These are phyloP conservation scores for Sinocyclocheilus anshuiensis DNA, from an alignment of 2,113 vertebrate genomes.

Conservation along the genomic window DNA sequence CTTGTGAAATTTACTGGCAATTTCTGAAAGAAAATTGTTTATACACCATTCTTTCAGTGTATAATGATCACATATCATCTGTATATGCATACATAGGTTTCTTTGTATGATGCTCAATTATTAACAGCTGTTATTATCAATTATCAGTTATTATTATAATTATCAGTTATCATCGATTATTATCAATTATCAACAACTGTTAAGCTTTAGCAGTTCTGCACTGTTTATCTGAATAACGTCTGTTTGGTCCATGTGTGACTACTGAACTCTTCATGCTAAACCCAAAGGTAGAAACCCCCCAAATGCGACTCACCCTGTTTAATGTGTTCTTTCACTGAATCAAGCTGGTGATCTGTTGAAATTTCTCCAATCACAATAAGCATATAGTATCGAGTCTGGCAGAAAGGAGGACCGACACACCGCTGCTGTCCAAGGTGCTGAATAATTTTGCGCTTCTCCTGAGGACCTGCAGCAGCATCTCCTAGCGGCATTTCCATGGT, in stretches of 20 bases:
- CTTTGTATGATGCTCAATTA: not conserved
- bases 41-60: too few species aligned
- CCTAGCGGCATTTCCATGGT: conserved; percentile 81
- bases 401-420: conserved; percentile 53
- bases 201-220: not conserved
- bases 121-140: too few species aligned
- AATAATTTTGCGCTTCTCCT: conserved; percentile 54
- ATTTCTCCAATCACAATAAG: conserved; percentile 88
- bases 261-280: not conserved
- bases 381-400: conserved; percentile 74
- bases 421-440: conserved; percentile 69
- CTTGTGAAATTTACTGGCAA: too few species aligned
- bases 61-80: not conserved
- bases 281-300: not conserved
- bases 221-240: too few species aligned
- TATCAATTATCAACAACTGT: too few species aligned
- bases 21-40: too few species aligned
- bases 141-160: too few species aligned
- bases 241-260: not conserved
- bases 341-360: conserved; percentile 78
- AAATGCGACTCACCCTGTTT: conserved; percentile 78
- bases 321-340: conserved; percentile 79
- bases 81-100: not conserved
- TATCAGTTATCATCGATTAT: too few species aligned
- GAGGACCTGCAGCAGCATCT: conserved; percentile 54